Evolutionary conservation across 2,888 invertebrate species (phyloP), one percentile per base, ranked within the genome.

Genomic region (Agrotis ipsilon): DNA sequence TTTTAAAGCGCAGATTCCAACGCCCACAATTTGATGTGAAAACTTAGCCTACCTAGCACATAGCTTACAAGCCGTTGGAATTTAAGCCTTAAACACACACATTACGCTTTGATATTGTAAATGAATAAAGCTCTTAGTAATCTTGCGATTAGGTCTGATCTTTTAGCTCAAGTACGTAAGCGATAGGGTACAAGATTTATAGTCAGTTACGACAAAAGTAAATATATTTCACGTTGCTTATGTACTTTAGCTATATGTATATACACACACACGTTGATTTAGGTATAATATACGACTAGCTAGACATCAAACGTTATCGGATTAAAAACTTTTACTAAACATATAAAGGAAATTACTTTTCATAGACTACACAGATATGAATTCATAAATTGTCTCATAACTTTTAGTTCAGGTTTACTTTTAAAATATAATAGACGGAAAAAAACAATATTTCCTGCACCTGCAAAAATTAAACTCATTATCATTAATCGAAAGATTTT

Each of bases 381-480:
- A 55, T 55, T 24, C 19, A 45, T 16, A 32, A 46, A 51, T 51
- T 24, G n/a, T 24, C 13, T 39, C 39, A 32, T 9, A 13, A 52
- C 7, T 19, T 21, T 14, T 16, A 46, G 49, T 39, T n/a, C 16
- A 45, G 4, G 54, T 74, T 66, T 57, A 74, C 46, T 55, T 57
- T 67, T 59, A 54, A 72, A 11, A 63, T 11, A 51, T n/a, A 61
- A 80, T 32, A 32, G 7, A 32, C 39, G 39, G 39, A 39, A 39
- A 39, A 52, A 62, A 72, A 68, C 62, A 68, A 62, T 45, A 59
- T 73, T n/a, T 78, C 7, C 80, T 51, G 81, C 78, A 84, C 72
- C 84, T 85, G 85, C 61, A 83, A 84, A 84, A 80, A 65, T 70
- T 62, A 72, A 80, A 63, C 61, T 66, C 43, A 69, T 43, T 9